phyloP scores from a whole-genome alignment of 2,888 invertebrate species.

The Drosophila yooni region DNA sequence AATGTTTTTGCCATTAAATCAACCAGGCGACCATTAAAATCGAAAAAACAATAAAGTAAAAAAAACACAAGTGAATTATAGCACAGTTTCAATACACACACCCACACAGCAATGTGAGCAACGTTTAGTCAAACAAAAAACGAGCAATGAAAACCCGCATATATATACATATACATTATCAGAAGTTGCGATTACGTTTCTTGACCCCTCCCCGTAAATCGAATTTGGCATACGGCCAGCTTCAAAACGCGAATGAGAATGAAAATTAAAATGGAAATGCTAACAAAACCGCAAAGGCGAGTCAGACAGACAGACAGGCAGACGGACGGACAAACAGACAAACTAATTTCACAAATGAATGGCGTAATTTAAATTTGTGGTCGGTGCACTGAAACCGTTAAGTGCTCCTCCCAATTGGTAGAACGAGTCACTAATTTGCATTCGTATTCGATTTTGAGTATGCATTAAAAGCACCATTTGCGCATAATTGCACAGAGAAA shows the following conservation, averaged over 20 bases:
- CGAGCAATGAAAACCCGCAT: slow-evolving; percentile 41
- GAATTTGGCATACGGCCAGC: slow-evolving; percentile 67
- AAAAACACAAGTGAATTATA: slow-evolving; percentile 40
- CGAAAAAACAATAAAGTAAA: slow-evolving; percentile 12
- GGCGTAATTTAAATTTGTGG: slow-evolving; percentile 68
- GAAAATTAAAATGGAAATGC: slow-evolving; percentile 35
- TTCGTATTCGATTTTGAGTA: slow-evolving; percentile 16
- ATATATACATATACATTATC: slow-evolving; percentile 34
- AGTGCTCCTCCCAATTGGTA: slow-evolving; percentile 50
- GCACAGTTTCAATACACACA: slow-evolving; percentile 3
- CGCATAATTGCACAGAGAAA: slow-evolving; percentile 9
- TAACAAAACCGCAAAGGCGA: slow-evolving; percentile 57
- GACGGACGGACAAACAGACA: slow-evolving; percentile 34
- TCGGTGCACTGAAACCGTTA: slow-evolving; percentile 27
- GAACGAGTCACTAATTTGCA: slow-evolving; percentile 20
- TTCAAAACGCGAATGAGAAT: slow-evolving; percentile 48
- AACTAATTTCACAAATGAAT: slow-evolving; percentile 71
- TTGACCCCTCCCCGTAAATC: neutral
- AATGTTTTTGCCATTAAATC: slow-evolving; percentile 41
- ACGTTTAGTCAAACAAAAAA: slow-evolving; percentile 30
- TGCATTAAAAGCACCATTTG: neutral
- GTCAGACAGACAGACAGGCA: slow-evolving; percentile 52
- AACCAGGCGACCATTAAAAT: slow-evolving; percentile 44
- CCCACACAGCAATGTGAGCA: slow-evolving; percentile 9
- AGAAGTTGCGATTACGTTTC: slow-evolving; percentile 38